Evolutionary conservation across 2,888 invertebrate genomes (phyloP), one percentile per base, ranked within the genome.

Genomic region (Metellina segmentata): DNA sequence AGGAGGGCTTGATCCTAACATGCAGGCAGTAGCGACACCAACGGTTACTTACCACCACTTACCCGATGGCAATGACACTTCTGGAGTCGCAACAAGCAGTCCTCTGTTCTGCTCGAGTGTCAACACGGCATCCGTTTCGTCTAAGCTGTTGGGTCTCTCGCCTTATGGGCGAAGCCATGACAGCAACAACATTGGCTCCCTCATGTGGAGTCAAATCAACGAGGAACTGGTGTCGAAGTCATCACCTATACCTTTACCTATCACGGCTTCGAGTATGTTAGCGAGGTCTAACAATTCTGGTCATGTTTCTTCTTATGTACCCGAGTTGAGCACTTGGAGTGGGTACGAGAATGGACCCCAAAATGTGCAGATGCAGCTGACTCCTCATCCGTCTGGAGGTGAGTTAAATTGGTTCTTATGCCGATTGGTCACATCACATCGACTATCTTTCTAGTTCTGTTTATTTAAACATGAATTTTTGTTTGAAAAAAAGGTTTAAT

Each of bases 131-230:
- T 20, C 87, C 2, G 19, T 82, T 0, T 75, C 85, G 6, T 82
- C 87, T 7, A 91, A 88, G 20, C 77, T 91, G 34, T 16, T 91
- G 34, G 49, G 79, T 16, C 74, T 91, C 16, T 79, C 78, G n/a
- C 79, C 87, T 8, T 91, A 91, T 69, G 91, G 75, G 6, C 70
- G 91, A 5, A 85, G 71, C 19, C 87, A 91, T 16, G 88, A 91
- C 11, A 16, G 1, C 49, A 87, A 72, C 69, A 90, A 72, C 69
- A 90, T 82, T 51, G 34, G 69, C 52, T 83, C 92, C 9, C 89
- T 92, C 48, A 92, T 92, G 92, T 92, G 92, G 92, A 85, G 92
- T 6, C 92, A 85, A 71, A 85, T 92, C 11, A 70, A 34, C 71
- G 92, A 92, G 6, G 92, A 92, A n/a, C n/a, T 92, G 13, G 85